Conservation (phyloP, 2,113 vertebrate genomes). For the Psettodes erumei region DNA sequence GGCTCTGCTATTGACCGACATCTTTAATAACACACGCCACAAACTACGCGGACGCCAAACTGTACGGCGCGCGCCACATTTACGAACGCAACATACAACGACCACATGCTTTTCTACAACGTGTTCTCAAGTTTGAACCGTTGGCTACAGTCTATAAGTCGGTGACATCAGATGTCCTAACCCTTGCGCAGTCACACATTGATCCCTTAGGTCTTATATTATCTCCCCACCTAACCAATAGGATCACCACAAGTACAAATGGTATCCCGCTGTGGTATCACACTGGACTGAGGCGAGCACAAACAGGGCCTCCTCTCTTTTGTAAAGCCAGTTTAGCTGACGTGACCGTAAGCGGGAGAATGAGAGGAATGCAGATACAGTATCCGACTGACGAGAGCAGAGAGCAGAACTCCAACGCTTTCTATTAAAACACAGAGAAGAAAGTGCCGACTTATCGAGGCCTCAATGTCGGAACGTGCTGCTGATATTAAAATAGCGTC, state of each 20-base stretch:
- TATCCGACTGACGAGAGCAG: not conserved
- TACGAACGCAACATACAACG: slow-evolving; percentile 10
- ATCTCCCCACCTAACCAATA: not conserved
- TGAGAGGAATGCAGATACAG: slow-evolving; percentile 72
- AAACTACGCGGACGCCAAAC: slow-evolving; percentile 14
- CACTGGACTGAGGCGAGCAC: slow-evolving; percentile 7
- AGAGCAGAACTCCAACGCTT: slow-evolving; percentile 28
- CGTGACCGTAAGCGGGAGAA: slow-evolving; percentile 58
- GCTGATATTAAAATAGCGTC: slow-evolving; percentile 3
- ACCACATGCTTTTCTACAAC: not conserved
- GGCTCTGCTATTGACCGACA: slow-evolving; percentile 18
- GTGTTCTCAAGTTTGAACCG: slow-evolving; percentile 5
- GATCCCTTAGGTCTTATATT: not conserved
- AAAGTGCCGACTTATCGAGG: not conserved
- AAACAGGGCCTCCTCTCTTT: slow-evolving; percentile 57
- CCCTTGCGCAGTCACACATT: not conserved
- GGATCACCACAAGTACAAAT: not conserved
- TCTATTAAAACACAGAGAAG: not conserved
- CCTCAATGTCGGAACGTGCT: not conserved
- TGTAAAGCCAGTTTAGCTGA: slow-evolving; percentile 71
- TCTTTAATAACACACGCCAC: slow-evolving; percentile 19
- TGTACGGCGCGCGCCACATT: slow-evolving; percentile 4
- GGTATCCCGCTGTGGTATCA: slow-evolving; percentile 24
- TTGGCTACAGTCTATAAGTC: slow-evolving; percentile 1
- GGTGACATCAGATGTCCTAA: not conserved